These are phyloP conservation scores for Bradysia coprophila DNA, from an alignment of 1,140 invertebrate species.

Conservation along the genomic window DNA sequence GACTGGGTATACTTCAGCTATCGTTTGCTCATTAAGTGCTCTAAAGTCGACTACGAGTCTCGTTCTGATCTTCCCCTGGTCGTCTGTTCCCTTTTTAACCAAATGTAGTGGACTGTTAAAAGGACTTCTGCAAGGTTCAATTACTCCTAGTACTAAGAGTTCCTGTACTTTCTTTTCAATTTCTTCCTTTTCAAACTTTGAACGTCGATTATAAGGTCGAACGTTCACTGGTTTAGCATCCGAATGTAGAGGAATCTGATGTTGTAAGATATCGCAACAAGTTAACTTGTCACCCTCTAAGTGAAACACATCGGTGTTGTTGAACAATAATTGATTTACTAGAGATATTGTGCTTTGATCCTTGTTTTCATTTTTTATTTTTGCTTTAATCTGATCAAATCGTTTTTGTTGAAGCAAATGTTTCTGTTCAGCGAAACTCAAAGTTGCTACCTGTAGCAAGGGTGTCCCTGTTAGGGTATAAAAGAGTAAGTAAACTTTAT, in stretches of 20 bases:
- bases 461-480: too few relatives aligned
- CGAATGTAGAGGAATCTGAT: not conserved
- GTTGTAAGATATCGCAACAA: not conserved
- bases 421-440: too few relatives aligned
- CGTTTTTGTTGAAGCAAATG: too few relatives aligned
- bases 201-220: slow-evolving; percentile 4
- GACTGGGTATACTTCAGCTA: slow-evolving; percentile 25
- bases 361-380: too few relatives aligned
- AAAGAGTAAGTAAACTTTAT: too few relatives aligned
- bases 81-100: slow-evolving; percentile 8
- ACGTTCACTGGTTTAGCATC: slow-evolving; percentile 1
- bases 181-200: slow-evolving; percentile 4
- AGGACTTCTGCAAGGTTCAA: slow-evolving; percentile 2
- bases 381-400: too few relatives aligned
- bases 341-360: too few relatives aligned
- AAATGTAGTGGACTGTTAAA: slow-evolving; percentile 1
- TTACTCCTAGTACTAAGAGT: slow-evolving; percentile 5
- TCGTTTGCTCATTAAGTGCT: slow-evolving; percentile 17
- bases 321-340: too few relatives aligned
- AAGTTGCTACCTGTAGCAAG: too few relatives aligned
- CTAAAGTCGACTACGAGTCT: slow-evolving; percentile 18
- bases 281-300: not conserved
- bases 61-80: slow-evolving; percentile 16
- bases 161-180: slow-evolving; percentile 6
- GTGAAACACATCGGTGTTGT: not conserved